A percentile compares a stretch with the other conserved stretches of the same genome.
Evolutionary conservation across 2,113 vertebrate species (phyloP).

Genomic region (Mionectes macconnelli): DNA sequence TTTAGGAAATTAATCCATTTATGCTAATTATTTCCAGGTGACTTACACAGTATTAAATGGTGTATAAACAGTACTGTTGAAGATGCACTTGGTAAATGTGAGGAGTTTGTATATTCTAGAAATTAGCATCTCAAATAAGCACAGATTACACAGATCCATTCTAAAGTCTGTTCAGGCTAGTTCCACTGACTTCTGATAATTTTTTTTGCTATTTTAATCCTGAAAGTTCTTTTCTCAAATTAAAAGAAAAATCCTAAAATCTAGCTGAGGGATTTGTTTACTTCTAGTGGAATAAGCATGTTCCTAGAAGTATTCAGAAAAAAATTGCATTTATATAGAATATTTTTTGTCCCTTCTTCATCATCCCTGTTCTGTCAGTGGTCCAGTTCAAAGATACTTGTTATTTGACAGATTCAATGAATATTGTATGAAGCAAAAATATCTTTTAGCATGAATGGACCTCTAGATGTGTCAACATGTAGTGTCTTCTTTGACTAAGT

Average conservation of each 20-base stretch:
- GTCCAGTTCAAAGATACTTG: background rate
- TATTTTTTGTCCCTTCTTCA: background rate
- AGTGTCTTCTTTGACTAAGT: background rate
- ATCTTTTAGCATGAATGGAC: background rate
- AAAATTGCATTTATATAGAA: background rate
- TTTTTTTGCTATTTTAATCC: background rate
- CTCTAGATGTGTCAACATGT: background rate
- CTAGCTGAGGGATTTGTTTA: background rate
- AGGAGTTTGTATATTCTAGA: background rate
- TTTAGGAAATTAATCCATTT: background rate
- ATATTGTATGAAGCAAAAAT: background rate
- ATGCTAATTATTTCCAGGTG: background rate
- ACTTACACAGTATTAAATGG: background rate
- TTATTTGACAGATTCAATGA: background rate
- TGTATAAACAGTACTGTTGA: background rate
- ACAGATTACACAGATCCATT: accelerated
- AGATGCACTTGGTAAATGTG: background rate
- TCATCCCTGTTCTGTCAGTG: background rate
- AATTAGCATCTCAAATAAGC: background rate
- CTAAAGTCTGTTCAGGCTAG: background rate
- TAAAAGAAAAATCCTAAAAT: background rate
- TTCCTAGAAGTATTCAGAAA: background rate
- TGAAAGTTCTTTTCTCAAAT: background rate
- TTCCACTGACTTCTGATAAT: accelerated
- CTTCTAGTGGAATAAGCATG: background rate